Evolutionary conservation across 2,888 invertebrate species (phyloP).

Genomic region (Meta bourneti): DNA sequence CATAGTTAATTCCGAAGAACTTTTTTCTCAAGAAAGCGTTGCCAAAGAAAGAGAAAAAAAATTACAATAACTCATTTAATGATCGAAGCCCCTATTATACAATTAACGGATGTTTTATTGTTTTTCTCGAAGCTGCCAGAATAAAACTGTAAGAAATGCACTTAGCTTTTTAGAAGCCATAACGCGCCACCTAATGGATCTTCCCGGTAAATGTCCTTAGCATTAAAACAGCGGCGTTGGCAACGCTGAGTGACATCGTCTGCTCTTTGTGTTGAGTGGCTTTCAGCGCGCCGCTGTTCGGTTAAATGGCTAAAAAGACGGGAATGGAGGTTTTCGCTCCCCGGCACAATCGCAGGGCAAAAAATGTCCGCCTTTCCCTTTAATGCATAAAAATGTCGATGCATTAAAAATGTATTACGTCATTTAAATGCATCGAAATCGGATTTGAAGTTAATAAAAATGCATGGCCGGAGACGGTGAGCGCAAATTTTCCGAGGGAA

Average conservation of each 20-base stretch:
- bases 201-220: conserved; percentile 48
- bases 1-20: conserved; percentile 70
- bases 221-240: conserved; percentile 56
- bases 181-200: conserved; percentile 54
- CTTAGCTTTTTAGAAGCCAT: conserved; percentile 72
- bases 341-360: conserved; percentile 14
- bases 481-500: conserved; percentile 28
- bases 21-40: conserved; percentile 46
- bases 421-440: conserved; percentile 74
- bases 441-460: conserved; percentile 72
- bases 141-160: conserved; percentile 71
- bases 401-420: conserved; percentile 74
- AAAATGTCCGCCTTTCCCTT: conserved; percentile 16
- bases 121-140: conserved; percentile 47
- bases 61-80: conserved; percentile 70
- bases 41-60: conserved; percentile 17
- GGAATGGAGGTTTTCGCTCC: conserved; percentile 40
- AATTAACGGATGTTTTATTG: conserved; percentile 75
- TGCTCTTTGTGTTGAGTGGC: conserved; percentile 44
- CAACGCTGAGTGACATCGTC: conserved; percentile 26
- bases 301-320: conserved; percentile 13
- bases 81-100: conserved; percentile 73
- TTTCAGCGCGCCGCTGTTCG: conserved; percentile 21
- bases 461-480: conserved; percentile 32
- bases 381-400: conserved; percentile 73